A percentile compares a stretch with the other conserved stretches of the same genome.
These are phyloP conservation scores for Argynnis bischoffii DNA, from an alignment of 2,888 invertebrate species.

Conservation along the genomic window DNA sequence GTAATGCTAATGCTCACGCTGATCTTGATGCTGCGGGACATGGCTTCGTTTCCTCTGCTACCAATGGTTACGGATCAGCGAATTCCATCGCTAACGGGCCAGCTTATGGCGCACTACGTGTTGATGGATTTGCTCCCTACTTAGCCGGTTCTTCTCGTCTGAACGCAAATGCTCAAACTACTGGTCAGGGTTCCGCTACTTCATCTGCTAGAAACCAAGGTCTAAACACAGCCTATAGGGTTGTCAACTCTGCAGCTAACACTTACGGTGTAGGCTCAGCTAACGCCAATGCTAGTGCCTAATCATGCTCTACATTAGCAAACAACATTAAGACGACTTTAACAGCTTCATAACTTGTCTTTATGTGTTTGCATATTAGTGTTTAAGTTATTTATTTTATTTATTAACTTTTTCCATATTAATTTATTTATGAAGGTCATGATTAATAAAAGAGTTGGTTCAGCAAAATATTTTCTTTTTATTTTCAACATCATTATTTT, in stretches of 20 bases:
- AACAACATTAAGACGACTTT: constrained; percentile 73
- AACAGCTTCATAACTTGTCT: constrained; percentile 65
- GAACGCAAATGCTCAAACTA: constrained; percentile 54
- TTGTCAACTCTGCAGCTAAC: constrained; percentile 60
- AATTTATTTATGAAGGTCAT: constrained; percentile 22
- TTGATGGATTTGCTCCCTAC: constrained; percentile 17
- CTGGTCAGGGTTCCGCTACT: constrained; percentile 60
- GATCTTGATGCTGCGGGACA: constrained; percentile 37
- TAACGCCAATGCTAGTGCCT: constrained; percentile 61
- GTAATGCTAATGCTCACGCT: constrained; percentile 35
- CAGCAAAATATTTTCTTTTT: constrained; percentile 10
- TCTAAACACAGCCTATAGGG: constrained; percentile 55
- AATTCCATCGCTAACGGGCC: constrained; percentile 45
- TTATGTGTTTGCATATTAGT: constrained; percentile 66
- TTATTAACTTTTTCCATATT: constrained; percentile 27
- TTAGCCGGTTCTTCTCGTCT: constrained; percentile 49
- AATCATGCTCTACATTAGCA: constrained; percentile 50
- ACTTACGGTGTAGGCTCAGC: constrained; percentile 59
- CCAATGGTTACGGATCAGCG: constrained; percentile 48
- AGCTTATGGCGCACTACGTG: constrained; percentile 16
- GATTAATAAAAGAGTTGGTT: constrained; percentile 29
- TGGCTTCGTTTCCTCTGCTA: constrained; percentile 36
- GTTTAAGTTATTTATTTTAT: constrained; percentile 51
- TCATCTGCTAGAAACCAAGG: constrained; percentile 59
- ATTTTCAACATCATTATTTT: neutral